Percentiles rank a stretch among this genome's conserved stretches.
These are phyloP conservation scores for Amaurobius ferox DNA, from an alignment of 2,888 invertebrate species.

Conservation along the genomic window DNA sequence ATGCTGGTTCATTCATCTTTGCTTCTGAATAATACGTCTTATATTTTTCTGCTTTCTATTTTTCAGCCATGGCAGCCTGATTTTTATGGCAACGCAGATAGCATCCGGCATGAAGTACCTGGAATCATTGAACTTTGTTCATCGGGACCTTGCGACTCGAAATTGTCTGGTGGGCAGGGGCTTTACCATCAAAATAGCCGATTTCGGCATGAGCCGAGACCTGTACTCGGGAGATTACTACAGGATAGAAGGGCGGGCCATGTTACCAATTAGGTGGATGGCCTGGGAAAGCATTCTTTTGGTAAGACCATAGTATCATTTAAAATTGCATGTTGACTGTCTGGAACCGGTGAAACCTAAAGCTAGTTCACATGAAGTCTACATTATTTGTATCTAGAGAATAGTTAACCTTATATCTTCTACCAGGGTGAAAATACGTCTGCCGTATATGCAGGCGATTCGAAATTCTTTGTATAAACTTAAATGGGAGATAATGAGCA, in stretches of 20 bases:
- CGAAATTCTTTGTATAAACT: no score
- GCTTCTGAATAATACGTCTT: no score
- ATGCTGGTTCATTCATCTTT: no score
- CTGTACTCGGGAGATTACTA: conserved; percentile 88
- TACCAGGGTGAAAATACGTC: no score
- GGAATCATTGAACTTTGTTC: conserved; percentile 91
- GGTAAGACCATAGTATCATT: conserved; percentile 81
- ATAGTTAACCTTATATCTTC: no score
- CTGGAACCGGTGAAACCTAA: not conserved
- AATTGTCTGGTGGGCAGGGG: conserved; percentile 91
- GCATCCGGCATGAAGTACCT: conserved; percentile 94
- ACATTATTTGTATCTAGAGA: no score
- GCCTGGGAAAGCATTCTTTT: conserved; percentile 89
- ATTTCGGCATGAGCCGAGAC: conserved; percentile 90
- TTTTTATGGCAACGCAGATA: conserved; percentile 90
- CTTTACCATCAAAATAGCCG: conserved; percentile 87
- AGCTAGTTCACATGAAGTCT: not conserved
- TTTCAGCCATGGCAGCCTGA: conserved; percentile 87
- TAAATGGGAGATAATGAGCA: no score
- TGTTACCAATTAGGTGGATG: conserved; percentile 92
- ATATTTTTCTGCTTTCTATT: not conserved
- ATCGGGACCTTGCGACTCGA: conserved; percentile 90
- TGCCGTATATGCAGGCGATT: no score
- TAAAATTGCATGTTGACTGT: not conserved
- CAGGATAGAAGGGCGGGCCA: conserved; percentile 87